Percentiles rank a stretch among this genome's conserved stretches.
Conservation (phyloP, 1,140 invertebrate species). For the Cotesia glomerata region DNA sequence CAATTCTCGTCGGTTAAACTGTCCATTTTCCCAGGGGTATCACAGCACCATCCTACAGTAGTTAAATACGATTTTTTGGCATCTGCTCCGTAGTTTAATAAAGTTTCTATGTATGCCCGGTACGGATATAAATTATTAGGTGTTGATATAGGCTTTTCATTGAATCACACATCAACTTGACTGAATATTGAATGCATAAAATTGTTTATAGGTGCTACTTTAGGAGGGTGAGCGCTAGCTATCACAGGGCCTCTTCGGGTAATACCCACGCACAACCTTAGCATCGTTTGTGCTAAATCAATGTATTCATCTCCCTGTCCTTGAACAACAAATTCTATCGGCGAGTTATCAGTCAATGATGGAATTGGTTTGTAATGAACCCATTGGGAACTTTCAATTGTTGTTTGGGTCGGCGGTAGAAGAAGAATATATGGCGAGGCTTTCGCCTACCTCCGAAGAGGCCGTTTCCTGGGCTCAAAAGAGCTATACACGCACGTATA, state of each 20-base stretch:
- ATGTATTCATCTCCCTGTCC: slow-evolving; percentile 52
- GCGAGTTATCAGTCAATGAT: too few species aligned
- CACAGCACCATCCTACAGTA: slow-evolving; percentile 1
- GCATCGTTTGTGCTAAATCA: slow-evolving; percentile 51
- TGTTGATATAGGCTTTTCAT: slow-evolving; percentile 52
- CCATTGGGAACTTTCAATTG: too few species aligned
- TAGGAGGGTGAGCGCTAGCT: not conserved
- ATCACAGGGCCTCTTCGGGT: slow-evolving; percentile 10
- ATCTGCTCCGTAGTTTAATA: slow-evolving; percentile 41
- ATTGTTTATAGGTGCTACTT: slow-evolving; percentile 41
- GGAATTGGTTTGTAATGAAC: too few species aligned
- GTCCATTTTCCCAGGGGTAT: slow-evolving; percentile 6
- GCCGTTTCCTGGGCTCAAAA: too few species aligned
- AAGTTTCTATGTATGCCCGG: slow-evolving; percentile 46
- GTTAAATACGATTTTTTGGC: slow-evolving; percentile 27
- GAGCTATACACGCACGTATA: too few species aligned
- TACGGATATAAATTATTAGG: slow-evolving; percentile 54
- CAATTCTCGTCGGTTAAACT: not conserved
- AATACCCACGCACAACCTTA: slow-evolving; percentile 40
- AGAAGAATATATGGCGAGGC: too few species aligned
- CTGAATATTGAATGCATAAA: slow-evolving; percentile 52
- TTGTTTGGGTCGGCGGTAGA: too few species aligned
- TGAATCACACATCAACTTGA: slow-evolving; percentile 54
- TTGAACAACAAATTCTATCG: slow-evolving; percentile 48
- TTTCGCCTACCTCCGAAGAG: too few species aligned